Evolutionary conservation across 2,113 vertebrate genomes (phyloP).

Genomic region (Festucalex cinctus): DNA sequence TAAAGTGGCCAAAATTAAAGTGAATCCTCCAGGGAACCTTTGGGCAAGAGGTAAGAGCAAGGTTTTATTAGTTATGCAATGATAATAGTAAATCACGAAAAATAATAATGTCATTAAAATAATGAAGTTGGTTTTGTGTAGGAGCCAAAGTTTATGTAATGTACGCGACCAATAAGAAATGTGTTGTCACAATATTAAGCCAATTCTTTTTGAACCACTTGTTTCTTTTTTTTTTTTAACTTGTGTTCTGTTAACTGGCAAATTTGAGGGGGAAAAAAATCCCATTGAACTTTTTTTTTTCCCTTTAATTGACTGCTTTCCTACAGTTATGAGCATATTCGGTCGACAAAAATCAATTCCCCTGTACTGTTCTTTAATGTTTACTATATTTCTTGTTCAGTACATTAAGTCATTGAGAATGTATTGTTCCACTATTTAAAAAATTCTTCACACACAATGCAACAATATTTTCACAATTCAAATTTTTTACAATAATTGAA

Average conservation of each 20-base stretch:
- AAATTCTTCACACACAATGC: background rate
- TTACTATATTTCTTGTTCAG: too few species aligned
- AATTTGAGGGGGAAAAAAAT: background rate
- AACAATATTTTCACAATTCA: background rate
- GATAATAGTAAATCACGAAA: too few species aligned
- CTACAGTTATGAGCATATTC: background rate
- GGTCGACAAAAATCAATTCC: background rate
- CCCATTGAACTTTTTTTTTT: background rate
- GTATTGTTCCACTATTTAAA: background rate
- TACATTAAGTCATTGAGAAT: too few species aligned
- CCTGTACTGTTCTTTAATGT: background rate
- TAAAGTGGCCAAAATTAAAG: conserved; percentile 82
- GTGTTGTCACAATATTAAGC: background rate
- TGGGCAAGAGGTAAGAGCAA: conserved; percentile 87
- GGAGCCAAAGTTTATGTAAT: background rate
- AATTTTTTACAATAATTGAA: too few species aligned
- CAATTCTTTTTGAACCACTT: background rate
- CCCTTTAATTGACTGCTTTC: background rate
- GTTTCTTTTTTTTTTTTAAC: background rate
- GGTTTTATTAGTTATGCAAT: background rate
- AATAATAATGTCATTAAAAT: too few species aligned
- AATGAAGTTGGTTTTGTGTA: background rate
- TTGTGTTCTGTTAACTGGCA: background rate
- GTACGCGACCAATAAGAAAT: background rate
- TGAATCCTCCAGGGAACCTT: conserved; percentile 86